These are phyloP conservation scores for Ditylenchus dipsaci DNA, from an alignment of 1,140 invertebrate genomes.

Conservation along the genomic window DNA sequence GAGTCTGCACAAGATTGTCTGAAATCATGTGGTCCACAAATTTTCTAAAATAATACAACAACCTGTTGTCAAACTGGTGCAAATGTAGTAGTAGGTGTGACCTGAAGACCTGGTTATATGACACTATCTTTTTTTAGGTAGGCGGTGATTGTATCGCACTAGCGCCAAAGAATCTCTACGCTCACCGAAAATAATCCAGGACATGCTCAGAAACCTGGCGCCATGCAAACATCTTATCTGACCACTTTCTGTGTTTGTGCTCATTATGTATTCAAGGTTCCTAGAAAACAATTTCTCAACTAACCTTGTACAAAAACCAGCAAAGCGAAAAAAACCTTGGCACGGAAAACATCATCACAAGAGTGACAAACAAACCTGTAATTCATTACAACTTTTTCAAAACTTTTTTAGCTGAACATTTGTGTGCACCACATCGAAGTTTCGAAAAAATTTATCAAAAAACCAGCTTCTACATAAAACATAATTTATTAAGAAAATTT, in stretches of 20 bases:
- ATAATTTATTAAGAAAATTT: neutral
- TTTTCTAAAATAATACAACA: neutral
- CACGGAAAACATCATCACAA: conserved; percentile 45
- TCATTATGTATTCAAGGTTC: conserved; percentile 38
- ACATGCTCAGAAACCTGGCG: conserved; percentile 52
- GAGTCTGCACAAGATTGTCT: conserved; percentile 54
- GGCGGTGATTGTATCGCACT: neutral
- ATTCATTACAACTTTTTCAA: neutral
- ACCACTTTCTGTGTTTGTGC: conserved; percentile 37
- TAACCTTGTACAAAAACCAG: conserved; percentile 25
- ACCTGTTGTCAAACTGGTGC: conserved; percentile 48
- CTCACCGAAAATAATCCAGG: conserved; percentile 53
- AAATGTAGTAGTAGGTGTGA: conserved; percentile 55
- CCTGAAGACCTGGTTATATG: conserved; percentile 34
- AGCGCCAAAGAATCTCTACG: neutral
- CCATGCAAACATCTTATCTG: conserved; percentile 55
- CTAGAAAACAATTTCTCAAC: conserved; percentile 17
- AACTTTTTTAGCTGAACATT: too few species aligned
- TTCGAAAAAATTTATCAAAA: too few species aligned
- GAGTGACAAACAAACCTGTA: conserved; percentile 42
- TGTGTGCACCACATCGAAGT: too few species aligned
- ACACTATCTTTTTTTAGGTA: neutral
- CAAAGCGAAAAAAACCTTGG: conserved; percentile 16
- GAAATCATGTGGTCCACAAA: conserved; percentile 14
- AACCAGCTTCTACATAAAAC: too few species aligned